Base-by-base conservation (phyloP, 2,888 invertebrate species). In the Coronaproctus castanopsis region DNA sequence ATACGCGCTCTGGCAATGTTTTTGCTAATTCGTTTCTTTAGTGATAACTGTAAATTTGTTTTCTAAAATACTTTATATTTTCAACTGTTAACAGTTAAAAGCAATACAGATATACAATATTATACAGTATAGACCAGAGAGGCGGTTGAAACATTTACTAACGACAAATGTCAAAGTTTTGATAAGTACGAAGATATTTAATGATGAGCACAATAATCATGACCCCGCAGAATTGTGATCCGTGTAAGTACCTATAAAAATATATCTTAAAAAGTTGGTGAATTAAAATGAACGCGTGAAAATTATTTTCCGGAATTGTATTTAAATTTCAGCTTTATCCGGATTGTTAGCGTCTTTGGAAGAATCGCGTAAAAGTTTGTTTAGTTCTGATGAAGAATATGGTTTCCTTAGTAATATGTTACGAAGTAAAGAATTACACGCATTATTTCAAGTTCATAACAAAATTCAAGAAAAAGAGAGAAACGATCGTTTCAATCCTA, bases 391-490 rank as follows among this genome's bases (percentile, higher is more conserved):
- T 57, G 88, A 89, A 66, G 91, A 91, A 74, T 79, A 89, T 63
- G 83, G 83, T 54, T 91, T 91, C 70, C 77, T 91, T 14, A 86
- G 83, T 72, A 85, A 85, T 65, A 74, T 91, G 56, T 75, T 92
- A 55, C 86, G 86, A 71, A 89, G 88, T 3, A 87, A 85, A 71
- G 87, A 90, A 70, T 78, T 92, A 1, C 86, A 90, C 74, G 90
- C 91, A 36, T 76, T 92, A 66, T 88, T 91, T 24, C 87, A 88
- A 74, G 89, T 90, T 62, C 90, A 91, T 71, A 89, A 89, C 70
- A 87, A 87, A 73, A 88, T 89, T 67, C 78, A 85, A 61, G 84
- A 82, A 67, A 85, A 85, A 73, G 83, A 85, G 58, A 83, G 85
- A 68, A 60, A 62, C 8, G 87, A 87, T 76, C 87, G 88, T 67